Conservation (phyloP, 1,140 invertebrate species). For the Melipona quadrifasciata region DNA sequence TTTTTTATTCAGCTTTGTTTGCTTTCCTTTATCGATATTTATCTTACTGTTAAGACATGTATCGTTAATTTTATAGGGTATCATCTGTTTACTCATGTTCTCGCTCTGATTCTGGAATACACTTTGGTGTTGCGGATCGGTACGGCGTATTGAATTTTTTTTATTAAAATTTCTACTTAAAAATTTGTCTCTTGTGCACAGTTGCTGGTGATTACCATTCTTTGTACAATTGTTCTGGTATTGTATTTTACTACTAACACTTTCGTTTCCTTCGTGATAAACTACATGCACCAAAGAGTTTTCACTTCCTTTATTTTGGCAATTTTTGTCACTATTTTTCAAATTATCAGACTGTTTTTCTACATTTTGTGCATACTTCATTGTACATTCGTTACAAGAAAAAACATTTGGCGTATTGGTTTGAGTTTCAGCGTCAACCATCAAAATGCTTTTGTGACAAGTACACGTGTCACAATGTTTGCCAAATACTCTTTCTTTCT, state of each 20-base stretch:
- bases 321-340: slow-evolving; percentile 44
- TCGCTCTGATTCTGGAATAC: slow-evolving; percentile 38
- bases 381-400: slow-evolving; percentile 42
- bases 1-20: slow-evolving; percentile 41
- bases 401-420: slow-evolving; percentile 52
- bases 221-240: slow-evolving; percentile 52
- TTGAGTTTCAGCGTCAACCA: slow-evolving; percentile 75
- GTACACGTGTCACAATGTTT: slow-evolving; percentile 92
- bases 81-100: background rate
- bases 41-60: slow-evolving; percentile 31
- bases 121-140: slow-evolving; percentile 15
- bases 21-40: slow-evolving; percentile 59
- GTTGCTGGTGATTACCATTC: slow-evolving; percentile 18
- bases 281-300: slow-evolving; percentile 35
- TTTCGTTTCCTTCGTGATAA: slow-evolving; percentile 55
- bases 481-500: slow-evolving; percentile 86
- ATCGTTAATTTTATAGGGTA: slow-evolving; percentile 5
- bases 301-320: slow-evolving; percentile 48
- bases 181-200: slow-evolving; percentile 54
- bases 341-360: slow-evolving; percentile 46
- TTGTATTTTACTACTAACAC: slow-evolving; percentile 40
- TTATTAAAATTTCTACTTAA: slow-evolving; percentile 52
- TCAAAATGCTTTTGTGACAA: slow-evolving; percentile 83
- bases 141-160: slow-evolving; percentile 42
- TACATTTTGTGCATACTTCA: slow-evolving; percentile 18